Conservation (phyloP, 2,888 invertebrate genomes). For the Odontocerum albicorne region DNA sequence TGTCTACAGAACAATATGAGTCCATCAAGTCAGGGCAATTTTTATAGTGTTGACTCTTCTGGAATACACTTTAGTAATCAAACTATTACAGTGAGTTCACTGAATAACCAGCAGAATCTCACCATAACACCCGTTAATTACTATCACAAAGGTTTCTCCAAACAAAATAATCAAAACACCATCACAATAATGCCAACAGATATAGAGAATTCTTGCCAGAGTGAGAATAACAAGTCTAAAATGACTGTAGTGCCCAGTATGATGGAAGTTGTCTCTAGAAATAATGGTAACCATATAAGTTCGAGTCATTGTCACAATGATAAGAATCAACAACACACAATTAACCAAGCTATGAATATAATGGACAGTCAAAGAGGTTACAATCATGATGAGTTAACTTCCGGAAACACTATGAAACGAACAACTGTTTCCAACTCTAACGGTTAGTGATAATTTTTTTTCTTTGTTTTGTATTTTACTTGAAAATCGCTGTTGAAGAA, state of each 20-base stretch:
- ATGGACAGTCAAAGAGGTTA: slow-evolving; percentile 26
- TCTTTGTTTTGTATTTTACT: no score
- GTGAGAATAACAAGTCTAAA: slow-evolving; percentile 26
- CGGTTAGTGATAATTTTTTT: slow-evolving; percentile 24
- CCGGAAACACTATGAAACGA: slow-evolving; percentile 29
- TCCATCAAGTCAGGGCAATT: slow-evolving; percentile 22
- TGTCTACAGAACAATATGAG: slow-evolving; percentile 9
- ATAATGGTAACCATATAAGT: slow-evolving; percentile 24
- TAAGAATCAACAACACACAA: slow-evolving; percentile 23
- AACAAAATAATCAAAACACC: neutral
- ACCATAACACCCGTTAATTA: slow-evolving; percentile 48
- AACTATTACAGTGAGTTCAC: slow-evolving; percentile 42
- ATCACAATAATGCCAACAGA: slow-evolving; percentile 12
- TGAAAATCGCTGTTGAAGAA: no score
- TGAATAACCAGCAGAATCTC: slow-evolving; percentile 44
- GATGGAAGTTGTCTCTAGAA: slow-evolving; percentile 25
- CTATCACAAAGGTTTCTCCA: slow-evolving; percentile 43
- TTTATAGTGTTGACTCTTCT: slow-evolving; percentile 48
- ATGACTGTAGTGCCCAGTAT: slow-evolving; percentile 20
- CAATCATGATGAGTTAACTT: slow-evolving; percentile 25
- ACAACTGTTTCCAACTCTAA: slow-evolving; percentile 27
- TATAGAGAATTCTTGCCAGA: slow-evolving; percentile 12
- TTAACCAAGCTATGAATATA: slow-evolving; percentile 3
- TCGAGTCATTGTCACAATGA: slow-evolving; percentile 18
- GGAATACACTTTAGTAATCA: slow-evolving; percentile 49